These are phyloP conservation scores for Argyresthia goedartella DNA, from an alignment of 2,888 invertebrate species.

Conservation along the genomic window DNA sequence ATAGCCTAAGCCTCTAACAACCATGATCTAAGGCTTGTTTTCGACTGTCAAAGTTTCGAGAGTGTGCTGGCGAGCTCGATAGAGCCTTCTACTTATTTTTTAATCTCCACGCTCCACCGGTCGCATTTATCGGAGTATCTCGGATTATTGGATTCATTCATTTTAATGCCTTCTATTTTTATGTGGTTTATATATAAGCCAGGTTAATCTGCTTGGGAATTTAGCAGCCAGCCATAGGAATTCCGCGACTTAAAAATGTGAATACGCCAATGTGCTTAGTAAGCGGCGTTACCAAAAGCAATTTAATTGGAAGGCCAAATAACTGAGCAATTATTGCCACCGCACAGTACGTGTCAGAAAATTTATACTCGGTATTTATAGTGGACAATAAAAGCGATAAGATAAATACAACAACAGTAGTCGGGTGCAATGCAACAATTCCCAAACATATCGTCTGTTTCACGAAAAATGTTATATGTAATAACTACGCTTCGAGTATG, in stretches of 20 bases:
- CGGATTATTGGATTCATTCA: not conserved
- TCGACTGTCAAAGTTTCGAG: too few relatives aligned
- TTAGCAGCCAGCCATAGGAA: too few relatives aligned
- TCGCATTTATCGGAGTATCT: not conserved
- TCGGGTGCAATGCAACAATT: constrained; percentile 26
- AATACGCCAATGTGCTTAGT: not conserved
- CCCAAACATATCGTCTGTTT: constrained; percentile 26
- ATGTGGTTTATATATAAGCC: not conserved
- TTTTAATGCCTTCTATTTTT: not conserved
- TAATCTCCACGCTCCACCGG: not conserved
- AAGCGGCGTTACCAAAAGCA: not conserved
- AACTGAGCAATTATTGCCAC: too few relatives aligned
- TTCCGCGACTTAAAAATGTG: not conserved
- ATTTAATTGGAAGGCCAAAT: not conserved
- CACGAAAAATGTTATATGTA: constrained; percentile 32
- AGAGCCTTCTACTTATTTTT: not conserved
- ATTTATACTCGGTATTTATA: not conserved
- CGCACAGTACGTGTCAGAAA: not conserved
- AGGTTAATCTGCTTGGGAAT: not conserved
- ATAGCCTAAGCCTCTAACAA: too few relatives aligned
- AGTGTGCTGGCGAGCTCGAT: not conserved
- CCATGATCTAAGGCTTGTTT: too few relatives aligned
- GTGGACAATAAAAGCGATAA: constrained; percentile 21
- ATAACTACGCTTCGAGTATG: constrained; percentile 32
- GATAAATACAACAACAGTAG: constrained; percentile 31